Percentiles rank a stretch among this genome's conserved stretches.
phyloP scores from a whole-genome alignment of 2,797 vertebrate genomes.

The Percopsis omiscomaycus region DNA sequence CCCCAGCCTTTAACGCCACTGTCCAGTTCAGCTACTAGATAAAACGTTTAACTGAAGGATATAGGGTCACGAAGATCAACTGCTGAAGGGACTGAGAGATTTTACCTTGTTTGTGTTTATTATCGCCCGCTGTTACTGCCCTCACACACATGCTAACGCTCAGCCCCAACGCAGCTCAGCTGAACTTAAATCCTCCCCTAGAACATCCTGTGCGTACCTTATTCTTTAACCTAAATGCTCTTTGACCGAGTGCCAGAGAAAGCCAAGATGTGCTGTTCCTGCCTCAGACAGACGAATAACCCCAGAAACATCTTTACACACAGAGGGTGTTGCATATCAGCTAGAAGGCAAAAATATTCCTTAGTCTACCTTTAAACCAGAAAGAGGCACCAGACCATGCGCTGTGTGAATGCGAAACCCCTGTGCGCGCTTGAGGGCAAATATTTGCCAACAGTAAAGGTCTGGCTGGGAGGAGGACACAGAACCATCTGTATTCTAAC shows the following conservation, averaged over 20 bases:
- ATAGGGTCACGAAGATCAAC: conserved; percentile 14
- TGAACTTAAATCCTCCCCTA: conserved; percentile 27
- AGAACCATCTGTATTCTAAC: conserved; percentile 62
- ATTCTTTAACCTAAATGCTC: conserved; percentile 36
- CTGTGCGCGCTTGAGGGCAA: conserved; percentile 19
- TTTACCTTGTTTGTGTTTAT: conserved; percentile 48
- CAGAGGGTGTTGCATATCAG: no score
- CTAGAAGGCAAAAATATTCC: no score
- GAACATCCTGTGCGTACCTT: conserved; percentile 34
- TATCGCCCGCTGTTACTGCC: conserved; percentile 40
- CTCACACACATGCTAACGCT: conserved; percentile 31
- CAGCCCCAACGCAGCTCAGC: conserved; percentile 31
- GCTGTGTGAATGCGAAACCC: conserved; percentile 26
- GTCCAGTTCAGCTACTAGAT: no score
- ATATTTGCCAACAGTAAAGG: conserved; percentile 41
- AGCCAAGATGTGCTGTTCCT: conserved; percentile 23
- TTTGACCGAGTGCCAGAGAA: conserved; percentile 26
- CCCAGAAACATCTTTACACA: conserved; percentile 4
- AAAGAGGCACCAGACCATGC: conserved; percentile 26
- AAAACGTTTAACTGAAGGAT: neutral
- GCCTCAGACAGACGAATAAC: conserved; percentile 19
- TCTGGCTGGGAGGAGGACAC: neutral
- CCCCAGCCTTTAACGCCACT: no score
- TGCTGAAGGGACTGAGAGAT: conserved; percentile 2
- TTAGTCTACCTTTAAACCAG: conserved; percentile 9